phyloP scores from a whole-genome alignment of 2,888 invertebrate species.

The Calliphora vomitoria region DNA sequence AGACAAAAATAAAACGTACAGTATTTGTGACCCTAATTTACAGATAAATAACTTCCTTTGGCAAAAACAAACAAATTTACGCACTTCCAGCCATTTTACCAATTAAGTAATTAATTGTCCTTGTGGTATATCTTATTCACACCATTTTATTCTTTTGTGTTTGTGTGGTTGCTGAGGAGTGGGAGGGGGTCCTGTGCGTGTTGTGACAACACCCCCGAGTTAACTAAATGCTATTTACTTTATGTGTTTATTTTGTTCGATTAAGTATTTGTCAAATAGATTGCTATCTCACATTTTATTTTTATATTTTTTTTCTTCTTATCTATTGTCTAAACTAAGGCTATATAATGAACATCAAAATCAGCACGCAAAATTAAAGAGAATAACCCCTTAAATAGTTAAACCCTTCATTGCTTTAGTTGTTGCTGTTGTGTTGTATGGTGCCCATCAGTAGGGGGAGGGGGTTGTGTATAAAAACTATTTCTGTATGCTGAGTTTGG shows the following conservation, averaged over 20 bases:
- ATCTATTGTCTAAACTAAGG: constrained; percentile 34
- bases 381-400: constrained; percentile 4
- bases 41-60: background rate
- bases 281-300: constrained; percentile 22
- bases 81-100: background rate
- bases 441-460: background rate
- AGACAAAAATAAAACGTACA: background rate
- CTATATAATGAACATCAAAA: constrained; percentile 33
- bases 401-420: constrained; percentile 4
- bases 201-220: background rate
- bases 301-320: constrained; percentile 12
- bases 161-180: background rate
- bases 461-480: background rate
- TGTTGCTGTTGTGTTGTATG: background rate
- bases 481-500: background rate
- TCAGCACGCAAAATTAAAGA: constrained; percentile 54
- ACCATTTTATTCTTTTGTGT: background rate
- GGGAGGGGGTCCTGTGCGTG: background rate
- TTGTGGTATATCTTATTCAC: constrained; percentile 20
- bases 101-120: constrained; percentile 47
- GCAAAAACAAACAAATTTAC: background rate
- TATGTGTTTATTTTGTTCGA: constrained; percentile 19
- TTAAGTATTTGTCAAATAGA: constrained; percentile 63
- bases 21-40: background rate
- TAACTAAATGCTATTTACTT: background rate